Conservation (phyloP, 2,797 vertebrate genomes). For the Aselliscus stoliczkanus region DNA sequence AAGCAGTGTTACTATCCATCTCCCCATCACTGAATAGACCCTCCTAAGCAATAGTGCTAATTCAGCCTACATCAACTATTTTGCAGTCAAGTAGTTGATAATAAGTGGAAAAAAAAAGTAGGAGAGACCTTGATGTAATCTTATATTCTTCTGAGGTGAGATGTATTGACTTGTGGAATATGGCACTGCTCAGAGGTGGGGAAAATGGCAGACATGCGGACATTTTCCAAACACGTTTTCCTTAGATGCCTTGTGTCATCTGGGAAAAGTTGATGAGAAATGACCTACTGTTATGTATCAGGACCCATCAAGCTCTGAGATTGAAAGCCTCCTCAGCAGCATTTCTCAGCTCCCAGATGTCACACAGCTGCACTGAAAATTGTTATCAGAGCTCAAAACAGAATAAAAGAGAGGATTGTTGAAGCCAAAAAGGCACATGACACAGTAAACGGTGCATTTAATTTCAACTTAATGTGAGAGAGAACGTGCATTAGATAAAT, state of each 20-base stretch:
- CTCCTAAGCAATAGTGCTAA: background rate
- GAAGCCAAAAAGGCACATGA: constrained; percentile 68
- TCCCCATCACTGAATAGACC: background rate
- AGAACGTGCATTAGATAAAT: constrained; percentile 75
- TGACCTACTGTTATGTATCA: constrained; percentile 24
- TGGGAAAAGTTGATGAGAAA: constrained; percentile 44
- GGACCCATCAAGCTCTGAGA: background rate
- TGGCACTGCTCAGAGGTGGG: background rate
- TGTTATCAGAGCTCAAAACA: constrained; percentile 56
- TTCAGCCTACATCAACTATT: background rate
- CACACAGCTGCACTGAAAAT: constrained; percentile 73
- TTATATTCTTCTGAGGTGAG: background rate
- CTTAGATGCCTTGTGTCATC: constrained; percentile 7
- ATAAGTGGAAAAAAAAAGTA: background rate
- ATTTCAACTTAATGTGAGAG: constrained; percentile 80
- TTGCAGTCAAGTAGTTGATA: background rate
- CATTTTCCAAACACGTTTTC: background rate
- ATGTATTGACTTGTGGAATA: background rate
- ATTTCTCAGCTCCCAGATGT: constrained; percentile 71
- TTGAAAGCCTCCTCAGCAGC: constrained; percentile 57
- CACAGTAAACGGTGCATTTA: constrained; percentile 81
- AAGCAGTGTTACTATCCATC: background rate
- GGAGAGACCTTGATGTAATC: background rate
- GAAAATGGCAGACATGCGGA: background rate
- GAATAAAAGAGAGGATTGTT: constrained; percentile 63